phyloP scores from a whole-genome alignment of 2,888 invertebrate species.

The Conchocele bisecta region DNA sequence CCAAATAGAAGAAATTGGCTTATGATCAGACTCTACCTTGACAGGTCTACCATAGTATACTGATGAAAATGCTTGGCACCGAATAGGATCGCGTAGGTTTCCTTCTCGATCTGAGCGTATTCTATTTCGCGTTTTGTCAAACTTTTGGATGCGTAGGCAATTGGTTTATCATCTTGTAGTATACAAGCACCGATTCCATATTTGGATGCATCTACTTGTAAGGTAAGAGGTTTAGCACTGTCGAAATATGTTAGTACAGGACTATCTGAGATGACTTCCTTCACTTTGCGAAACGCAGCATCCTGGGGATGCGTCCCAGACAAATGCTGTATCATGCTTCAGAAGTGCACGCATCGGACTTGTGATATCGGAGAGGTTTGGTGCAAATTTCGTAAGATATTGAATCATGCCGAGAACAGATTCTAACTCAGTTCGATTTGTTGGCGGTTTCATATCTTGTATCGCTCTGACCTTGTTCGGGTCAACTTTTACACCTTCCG shows the following conservation, averaged over 20 bases:
- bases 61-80: conserved; percentile 48
- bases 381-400: conserved; percentile 44
- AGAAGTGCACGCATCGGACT: conserved; percentile 11
- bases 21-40: conserved; percentile 50
- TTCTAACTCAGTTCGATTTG: conserved; percentile 11
- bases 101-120: conserved; percentile 60
- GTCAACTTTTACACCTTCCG: conserved; percentile 3
- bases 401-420: conserved; percentile 34
- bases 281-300: conserved; percentile 14
- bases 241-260: conserved; percentile 11
- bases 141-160: conserved; percentile 34
- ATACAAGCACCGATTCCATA: conserved; percentile 36
- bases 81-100: conserved; percentile 41
- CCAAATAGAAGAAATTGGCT: conserved; percentile 28
- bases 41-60: conserved; percentile 39
- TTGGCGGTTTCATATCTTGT: background rate
- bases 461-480: conserved; percentile 9
- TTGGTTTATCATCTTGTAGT: conserved; percentile 34
- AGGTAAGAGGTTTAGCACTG: background rate
- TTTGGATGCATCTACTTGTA: conserved; percentile 22
- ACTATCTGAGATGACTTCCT: conserved; percentile 2
- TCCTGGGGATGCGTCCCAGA: conserved; percentile 16
- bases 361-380: conserved; percentile 35
- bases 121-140: conserved; percentile 42
- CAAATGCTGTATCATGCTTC: conserved; percentile 8